A percentile compares a stretch with the other conserved stretches of the same genome.
Evolutionary conservation across 2,888 invertebrate species (phyloP).

Genomic region (Nemotelus nigrinus): DNA sequence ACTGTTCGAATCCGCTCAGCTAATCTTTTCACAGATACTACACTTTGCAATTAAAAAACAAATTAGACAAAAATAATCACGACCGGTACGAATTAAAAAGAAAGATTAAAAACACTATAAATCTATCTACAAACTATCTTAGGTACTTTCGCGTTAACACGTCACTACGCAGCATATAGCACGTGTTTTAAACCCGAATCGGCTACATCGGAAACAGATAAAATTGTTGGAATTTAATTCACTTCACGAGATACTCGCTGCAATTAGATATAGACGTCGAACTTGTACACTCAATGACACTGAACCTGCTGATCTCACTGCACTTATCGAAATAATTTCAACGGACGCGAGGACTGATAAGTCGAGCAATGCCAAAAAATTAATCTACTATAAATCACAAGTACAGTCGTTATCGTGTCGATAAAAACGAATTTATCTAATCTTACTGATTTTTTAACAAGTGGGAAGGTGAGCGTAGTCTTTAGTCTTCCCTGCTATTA

Average conservation of each 20-base stretch:
- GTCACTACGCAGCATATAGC: not conserved
- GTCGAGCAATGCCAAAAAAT: too few relatives aligned
- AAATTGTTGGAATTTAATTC: not conserved
- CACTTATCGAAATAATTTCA: not conserved
- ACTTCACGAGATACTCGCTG: not conserved
- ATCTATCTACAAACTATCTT: too few relatives aligned
- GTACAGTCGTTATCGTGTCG: too few relatives aligned
- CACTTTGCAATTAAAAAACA: too few relatives aligned
- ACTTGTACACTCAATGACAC: slow-evolving; percentile 20
- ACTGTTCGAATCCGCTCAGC: too few relatives aligned
- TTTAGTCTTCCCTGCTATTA: not conserved
- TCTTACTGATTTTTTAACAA: too few relatives aligned
- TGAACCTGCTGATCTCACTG: slow-evolving; percentile 10
- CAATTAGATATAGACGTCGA: not conserved
- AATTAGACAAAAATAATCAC: too few relatives aligned
- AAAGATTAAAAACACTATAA: too few relatives aligned
- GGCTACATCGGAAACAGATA: slow-evolving; percentile 47
- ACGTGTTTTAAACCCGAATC: slow-evolving; percentile 44
- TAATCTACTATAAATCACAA: too few relatives aligned
- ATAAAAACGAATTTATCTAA: slow-evolving; percentile 17
- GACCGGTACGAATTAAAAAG: too few relatives aligned
- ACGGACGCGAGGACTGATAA: not conserved
- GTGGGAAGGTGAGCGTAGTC: too few relatives aligned
- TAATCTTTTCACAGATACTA: too few relatives aligned
- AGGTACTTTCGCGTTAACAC: slow-evolving; percentile 10